Evolutionary conservation across 2,888 invertebrate genomes (phyloP), one percentile per base, ranked within the genome.

Genomic region (Chesias legatella): DNA sequence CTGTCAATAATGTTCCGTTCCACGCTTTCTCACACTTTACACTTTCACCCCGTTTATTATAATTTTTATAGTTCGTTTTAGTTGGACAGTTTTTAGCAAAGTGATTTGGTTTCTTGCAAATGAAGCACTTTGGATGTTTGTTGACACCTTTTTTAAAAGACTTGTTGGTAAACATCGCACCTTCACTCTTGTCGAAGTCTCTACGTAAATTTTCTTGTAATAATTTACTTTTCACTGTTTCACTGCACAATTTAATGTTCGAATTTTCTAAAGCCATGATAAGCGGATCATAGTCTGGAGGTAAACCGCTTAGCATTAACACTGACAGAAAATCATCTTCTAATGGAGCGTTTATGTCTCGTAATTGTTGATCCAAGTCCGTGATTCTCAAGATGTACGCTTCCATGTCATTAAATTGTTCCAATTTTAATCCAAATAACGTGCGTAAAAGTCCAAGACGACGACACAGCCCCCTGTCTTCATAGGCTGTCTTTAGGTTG

Each of bases 241-340:
- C 50, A 20, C 26, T 47, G 1, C 38, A 24, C 6, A 51, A 13
- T n/a, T 35, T 23, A 1, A 27, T 6, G 10, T 27, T 21, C 2
- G 11, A 8, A 9, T 34, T 34, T 21, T 34, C 34, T 1, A 34
- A 3, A 1, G 58, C 46, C 58, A 58, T 53, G 0, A 58, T 53
- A 5, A 58, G 33, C 1, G 55, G 57, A 7, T 58, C 52, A 26
- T 52, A 55, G 3, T 52, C 35, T 2, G 33, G 3, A 6, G 52
- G 13, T 2, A 58, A 10, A 0, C 56, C 56, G 17, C 51, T 53
- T 7, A 56, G 32, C 36, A 56, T 48, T 1, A 56, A 22, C 0
- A 52, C 47, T 1, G 53, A 49, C 0, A 53, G 2, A 33, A 53
- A 53, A 5, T 53, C 54, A 33, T 56, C 53, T 1, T 56, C 53